Conservation (phyloP, 2,113 vertebrate genomes). For the pig (Sus scrofa) region DNA sequence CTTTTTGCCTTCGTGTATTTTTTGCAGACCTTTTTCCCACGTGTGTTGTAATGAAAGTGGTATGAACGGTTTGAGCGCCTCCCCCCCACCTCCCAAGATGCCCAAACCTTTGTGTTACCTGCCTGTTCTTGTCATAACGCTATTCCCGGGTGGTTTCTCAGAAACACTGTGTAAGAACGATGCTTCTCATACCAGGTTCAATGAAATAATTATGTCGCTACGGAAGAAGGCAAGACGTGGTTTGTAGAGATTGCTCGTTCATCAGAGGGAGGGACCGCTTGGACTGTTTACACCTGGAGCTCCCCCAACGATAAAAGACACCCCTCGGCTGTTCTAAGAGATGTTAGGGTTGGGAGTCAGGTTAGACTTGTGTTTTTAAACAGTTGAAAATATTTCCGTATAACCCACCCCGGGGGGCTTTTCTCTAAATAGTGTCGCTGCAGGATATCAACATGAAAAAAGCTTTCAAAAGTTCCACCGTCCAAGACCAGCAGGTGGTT, state of each 20-base stretch:
- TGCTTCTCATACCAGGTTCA: not conserved
- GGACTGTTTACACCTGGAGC: not conserved
- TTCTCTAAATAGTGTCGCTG: constrained; percentile 92
- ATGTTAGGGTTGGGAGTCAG: constrained; percentile 2
- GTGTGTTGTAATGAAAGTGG: not conserved
- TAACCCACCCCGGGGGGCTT: constrained; percentile 40
- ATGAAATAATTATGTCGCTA: not conserved
- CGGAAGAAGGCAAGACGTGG: not conserved
- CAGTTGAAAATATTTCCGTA: not conserved
- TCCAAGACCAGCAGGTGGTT: constrained; percentile 99
- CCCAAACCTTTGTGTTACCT: not conserved
- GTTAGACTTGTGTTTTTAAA: not conserved
- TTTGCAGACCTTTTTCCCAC: not conserved
- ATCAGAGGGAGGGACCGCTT: not conserved
- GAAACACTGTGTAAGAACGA: not conserved
- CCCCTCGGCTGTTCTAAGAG: not conserved
- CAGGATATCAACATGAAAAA: constrained; percentile 99
- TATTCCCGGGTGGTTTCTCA: constrained; percentile 1
- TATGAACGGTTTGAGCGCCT: not conserved
- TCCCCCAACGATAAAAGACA: not conserved
- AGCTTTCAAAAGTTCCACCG: constrained; percentile 97
- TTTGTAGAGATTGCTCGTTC: not conserved
- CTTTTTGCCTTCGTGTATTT: not conserved
- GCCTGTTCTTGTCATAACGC: not conserved
- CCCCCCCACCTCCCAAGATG: not conserved